These are phyloP conservation scores for Prionace glauca DNA, from an alignment of 2,797 vertebrate genomes.

Conservation along the genomic window DNA sequence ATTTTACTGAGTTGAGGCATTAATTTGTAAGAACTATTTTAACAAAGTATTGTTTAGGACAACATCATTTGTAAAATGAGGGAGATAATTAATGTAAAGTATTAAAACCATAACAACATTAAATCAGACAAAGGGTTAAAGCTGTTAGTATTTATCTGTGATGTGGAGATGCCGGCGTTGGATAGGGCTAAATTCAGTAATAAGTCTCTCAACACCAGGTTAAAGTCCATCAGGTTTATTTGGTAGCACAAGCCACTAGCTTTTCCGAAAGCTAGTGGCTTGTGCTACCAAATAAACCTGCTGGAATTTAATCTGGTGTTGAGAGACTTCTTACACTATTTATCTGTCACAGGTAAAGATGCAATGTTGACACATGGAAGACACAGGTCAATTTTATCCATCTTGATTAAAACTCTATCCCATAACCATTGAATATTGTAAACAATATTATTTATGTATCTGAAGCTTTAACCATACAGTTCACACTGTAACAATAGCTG, in stretches of 20 bases:
- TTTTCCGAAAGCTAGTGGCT: too few species aligned
- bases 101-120: neutral
- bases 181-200: too few species aligned
- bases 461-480: neutral
- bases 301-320: too few species aligned
- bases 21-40: neutral
- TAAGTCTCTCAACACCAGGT: too few species aligned
- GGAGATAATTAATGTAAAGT: neutral
- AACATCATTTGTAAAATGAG: neutral
- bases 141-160: neutral
- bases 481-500: neutral
- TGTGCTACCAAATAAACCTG: too few species aligned
- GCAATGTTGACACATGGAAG: neutral
- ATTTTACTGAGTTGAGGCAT: neutral
- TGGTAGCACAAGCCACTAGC: too few species aligned
- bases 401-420: neutral
- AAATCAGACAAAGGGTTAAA: neutral
- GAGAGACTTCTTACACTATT: neutral
- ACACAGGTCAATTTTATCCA: neutral
- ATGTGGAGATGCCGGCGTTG: too few species aligned
- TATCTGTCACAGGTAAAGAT: neutral
- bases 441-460: neutral
- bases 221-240: too few species aligned
- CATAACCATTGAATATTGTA: neutral
- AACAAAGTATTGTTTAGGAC: neutral